Evolutionary conservation across 2,797 vertebrate genomes (phyloP).

Genomic region (Sandelia bainsii): DNA sequence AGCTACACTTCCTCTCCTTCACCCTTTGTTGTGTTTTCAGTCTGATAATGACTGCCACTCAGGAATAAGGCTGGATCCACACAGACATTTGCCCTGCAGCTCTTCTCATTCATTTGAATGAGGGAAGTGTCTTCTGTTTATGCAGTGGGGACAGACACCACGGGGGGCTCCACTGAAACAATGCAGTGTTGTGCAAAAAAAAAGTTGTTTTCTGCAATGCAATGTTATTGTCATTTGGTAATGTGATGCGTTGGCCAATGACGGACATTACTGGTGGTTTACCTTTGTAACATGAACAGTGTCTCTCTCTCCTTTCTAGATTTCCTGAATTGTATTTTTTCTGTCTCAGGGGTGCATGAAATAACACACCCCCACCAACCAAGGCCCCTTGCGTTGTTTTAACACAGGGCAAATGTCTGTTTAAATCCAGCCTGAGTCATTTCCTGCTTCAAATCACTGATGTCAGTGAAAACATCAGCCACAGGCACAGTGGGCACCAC

Average conservation of each 20-base stretch:
- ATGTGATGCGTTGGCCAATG: neutral
- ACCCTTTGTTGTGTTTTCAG: conserved; percentile 68
- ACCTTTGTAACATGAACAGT: neutral
- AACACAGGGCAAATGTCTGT: neutral
- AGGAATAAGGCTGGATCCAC: conserved; percentile 50
- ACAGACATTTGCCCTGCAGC: neutral
- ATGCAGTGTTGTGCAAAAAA: neutral
- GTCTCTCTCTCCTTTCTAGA: neutral
- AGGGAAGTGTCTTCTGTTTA: neutral
- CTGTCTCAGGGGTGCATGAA: neutral
- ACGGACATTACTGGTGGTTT: neutral
- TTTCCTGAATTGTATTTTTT: neutral
- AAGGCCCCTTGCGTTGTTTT: neutral
- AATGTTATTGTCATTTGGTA: neutral
- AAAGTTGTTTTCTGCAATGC: neutral
- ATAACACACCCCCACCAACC: neutral
- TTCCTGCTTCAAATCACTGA: conserved; percentile 68
- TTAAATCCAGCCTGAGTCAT: conserved; percentile 35
- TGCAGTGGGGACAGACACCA: neutral
- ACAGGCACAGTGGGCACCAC: conserved; percentile 26
- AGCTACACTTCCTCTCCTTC: conserved; percentile 57
- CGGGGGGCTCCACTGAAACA: neutral
- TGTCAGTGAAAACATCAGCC: conserved; percentile 54
- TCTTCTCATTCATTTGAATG: neutral
- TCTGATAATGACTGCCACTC: conserved; percentile 62